Base-by-base conservation (phyloP, 2,797 vertebrate species). In the Sarcoramphus papa region DNA sequence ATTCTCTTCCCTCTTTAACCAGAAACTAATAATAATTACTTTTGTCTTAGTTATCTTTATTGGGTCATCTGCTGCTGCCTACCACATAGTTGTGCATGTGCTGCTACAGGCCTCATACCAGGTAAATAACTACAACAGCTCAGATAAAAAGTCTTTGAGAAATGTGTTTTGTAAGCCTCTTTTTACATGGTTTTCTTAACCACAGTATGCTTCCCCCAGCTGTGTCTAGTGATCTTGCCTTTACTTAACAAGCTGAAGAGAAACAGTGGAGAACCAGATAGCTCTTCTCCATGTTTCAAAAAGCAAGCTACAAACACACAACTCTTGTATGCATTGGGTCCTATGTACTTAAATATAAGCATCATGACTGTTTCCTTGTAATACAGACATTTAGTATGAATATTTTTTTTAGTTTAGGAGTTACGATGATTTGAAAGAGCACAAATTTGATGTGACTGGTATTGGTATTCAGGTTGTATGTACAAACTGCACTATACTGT, bases 401-500 rank as follows among this genome's bases (percentile, higher is more conserved):
- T 67, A 90, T 86, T 79, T 93, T 95, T 62, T 94, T 68, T 89
- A 60, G 31, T 28, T 78, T 96, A 91, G 51, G 80, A 84, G 41
- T 75, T 97, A 88, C 20, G 10, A 85, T 97, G 51, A 95, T 95
- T 93, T 93, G 76, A 96, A 97, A 96, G 91, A 97, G 88, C 96
- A 97, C 96, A 97, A 96, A 72, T 72, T 83, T 77, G 77, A 56
- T 88, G 85, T 69, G 48, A 77, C 81, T 95, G 84, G 88, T 92
- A 87, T 88, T 82, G 88, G 95, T 97, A 96, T 92, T 97, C 95
- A 95, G 97, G 97, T 96, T 95, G 86, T 97, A 84, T 95, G 96
- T 95, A 93, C 75, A 92, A 92, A 88, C 90, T 95, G 95, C 95
- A 95, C 95, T 97, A 87, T 93, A 94, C 87, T 94, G 95, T 97